Conservation (phyloP, 2,888 invertebrate species). For the Steinernema hermaphroditum region DNA sequence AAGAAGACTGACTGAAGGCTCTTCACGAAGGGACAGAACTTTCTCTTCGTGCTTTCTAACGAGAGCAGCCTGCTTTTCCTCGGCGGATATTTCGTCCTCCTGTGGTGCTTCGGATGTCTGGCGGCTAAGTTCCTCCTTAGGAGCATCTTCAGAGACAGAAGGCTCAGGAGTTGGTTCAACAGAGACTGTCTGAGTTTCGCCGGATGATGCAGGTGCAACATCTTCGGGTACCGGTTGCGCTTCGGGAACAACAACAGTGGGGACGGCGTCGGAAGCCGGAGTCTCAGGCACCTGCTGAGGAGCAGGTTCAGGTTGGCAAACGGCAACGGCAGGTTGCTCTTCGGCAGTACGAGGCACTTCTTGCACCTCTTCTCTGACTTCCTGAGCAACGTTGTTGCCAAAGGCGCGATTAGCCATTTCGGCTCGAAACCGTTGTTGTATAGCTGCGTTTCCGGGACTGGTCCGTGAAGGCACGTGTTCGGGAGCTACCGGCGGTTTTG, state of each 20-base stretch:
- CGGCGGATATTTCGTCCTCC: neutral
- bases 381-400: neutral
- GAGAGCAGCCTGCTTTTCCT: slow-evolving; percentile 22
- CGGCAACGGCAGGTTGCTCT: neutral
- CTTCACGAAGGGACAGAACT: neutral
- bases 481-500: neutral
- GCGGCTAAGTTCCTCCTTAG: neutral
- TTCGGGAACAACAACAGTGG: neutral
- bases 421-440: slow-evolving; percentile 13
- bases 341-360: too few relatives aligned
- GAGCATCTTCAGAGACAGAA: slow-evolving; percentile 25
- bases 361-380: neutral
- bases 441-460: neutral
- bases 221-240: neutral
- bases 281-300: slow-evolving; percentile 24
- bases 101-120: slow-evolving; percentile 9
- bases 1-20: neutral
- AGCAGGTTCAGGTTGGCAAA: neutral
- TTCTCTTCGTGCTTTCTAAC: slow-evolving; percentile 24
- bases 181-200: too few relatives aligned
- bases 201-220: too few relatives aligned
- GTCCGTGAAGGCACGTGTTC: neutral
- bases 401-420: slow-evolving; percentile 18
- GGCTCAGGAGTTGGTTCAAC: neutral
- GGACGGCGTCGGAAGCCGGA: neutral